These are phyloP conservation scores for Sakesphorus luctuosus DNA, from an alignment of 2,113 vertebrate genomes.

Conservation along the genomic window DNA sequence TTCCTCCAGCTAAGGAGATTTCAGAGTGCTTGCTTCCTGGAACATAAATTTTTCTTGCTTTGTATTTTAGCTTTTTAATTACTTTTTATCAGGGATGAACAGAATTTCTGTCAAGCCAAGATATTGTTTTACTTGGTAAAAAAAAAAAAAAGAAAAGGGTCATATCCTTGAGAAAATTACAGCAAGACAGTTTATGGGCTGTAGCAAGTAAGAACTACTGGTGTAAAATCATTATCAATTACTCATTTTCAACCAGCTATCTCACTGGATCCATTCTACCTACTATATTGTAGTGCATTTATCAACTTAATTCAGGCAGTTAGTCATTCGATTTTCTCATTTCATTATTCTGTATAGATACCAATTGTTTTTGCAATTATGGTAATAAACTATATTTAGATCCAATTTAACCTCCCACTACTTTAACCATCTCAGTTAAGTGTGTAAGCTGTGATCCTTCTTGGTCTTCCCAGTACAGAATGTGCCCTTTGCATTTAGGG, in stretches of 20 bases:
- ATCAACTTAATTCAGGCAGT: slow-evolving; percentile 54
- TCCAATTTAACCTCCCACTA: slow-evolving; percentile 3
- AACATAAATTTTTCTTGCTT: neutral
- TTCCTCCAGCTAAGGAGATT: neutral
- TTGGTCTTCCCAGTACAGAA: neutral
- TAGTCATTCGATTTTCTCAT: neutral
- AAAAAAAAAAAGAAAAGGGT: neutral
- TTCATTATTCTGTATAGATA: slow-evolving; percentile 11
- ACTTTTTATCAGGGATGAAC: slow-evolving; percentile 40
- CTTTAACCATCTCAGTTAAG: neutral
- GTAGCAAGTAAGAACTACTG: slow-evolving; percentile 16
- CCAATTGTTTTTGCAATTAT: slow-evolving; percentile 38
- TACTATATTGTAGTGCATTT: slow-evolving; percentile 11
- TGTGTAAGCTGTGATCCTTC: neutral
- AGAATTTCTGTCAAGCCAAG: slow-evolving; percentile 47
- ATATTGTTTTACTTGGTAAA: neutral
- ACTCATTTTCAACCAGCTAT: slow-evolving; percentile 52
- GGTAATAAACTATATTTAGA: slow-evolving; percentile 27
- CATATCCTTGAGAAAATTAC: slow-evolving; percentile 6
- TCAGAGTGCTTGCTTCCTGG: neutral
- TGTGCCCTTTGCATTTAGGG: neutral
- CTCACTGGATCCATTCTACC: slow-evolving; percentile 30
- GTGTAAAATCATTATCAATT: slow-evolving; percentile 49
- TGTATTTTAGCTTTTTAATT: slow-evolving; percentile 42
- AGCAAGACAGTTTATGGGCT: slow-evolving; percentile 20